Conservation (phyloP, 2,113 vertebrate species). For the Clarias magur region DNA sequence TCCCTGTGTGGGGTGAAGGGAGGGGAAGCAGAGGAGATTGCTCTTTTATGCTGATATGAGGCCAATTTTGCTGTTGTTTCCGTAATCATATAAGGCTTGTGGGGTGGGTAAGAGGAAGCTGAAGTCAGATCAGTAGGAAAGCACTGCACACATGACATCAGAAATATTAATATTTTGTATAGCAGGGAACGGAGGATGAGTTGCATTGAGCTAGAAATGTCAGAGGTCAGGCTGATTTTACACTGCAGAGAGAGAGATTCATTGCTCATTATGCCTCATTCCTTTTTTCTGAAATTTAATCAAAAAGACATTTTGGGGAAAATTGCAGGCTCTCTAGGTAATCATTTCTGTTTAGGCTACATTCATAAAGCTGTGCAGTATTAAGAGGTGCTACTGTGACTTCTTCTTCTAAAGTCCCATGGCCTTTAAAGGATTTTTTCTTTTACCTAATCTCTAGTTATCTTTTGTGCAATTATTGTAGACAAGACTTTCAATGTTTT, state of each 20-base stretch:
- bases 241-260: not conserved
- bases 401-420: not conserved
- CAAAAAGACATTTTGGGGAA: not conserved
- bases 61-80: conserved; percentile 19
- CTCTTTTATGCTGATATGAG: conserved; percentile 37
- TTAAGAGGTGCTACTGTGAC: not conserved
- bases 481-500: not conserved
- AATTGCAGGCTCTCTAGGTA: not conserved
- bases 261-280: no score
- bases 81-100: not conserved
- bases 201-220: not conserved
- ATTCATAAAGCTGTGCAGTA: not conserved
- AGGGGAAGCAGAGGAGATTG: not conserved
- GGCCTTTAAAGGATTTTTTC: not conserved
- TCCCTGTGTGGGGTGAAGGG: not conserved
- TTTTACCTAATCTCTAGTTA: not conserved
- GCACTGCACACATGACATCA: not conserved
- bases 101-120: not conserved
- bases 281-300: not conserved
- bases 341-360: not conserved
- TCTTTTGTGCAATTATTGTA: not conserved
- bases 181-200: not conserved
- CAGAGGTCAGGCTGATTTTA: not conserved
- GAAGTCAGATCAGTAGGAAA: not conserved
- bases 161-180: not conserved